Conservation (phyloP, 1,140 invertebrate genomes). For the Elymnias hypermnestra region DNA sequence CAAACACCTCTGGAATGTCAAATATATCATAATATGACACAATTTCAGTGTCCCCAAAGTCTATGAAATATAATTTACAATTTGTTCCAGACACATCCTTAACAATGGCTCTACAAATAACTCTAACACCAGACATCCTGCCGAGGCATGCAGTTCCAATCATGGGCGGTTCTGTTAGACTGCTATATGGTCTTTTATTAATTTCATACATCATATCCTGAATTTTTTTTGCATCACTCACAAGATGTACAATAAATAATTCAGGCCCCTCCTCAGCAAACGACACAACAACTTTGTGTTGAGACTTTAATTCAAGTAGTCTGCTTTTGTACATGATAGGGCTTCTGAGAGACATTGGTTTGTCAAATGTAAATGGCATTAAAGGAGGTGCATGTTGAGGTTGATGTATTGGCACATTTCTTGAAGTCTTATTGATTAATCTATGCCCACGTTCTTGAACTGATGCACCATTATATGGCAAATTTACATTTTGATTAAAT, state of each 20-base stretch:
- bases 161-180: constrained; percentile 78
- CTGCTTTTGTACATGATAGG: constrained; percentile 78
- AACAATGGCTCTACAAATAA: constrained; percentile 83
- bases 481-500: constrained; percentile 45
- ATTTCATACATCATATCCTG: constrained; percentile 82
- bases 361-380: constrained; percentile 22
- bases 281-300: constrained; percentile 82
- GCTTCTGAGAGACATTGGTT: constrained; percentile 55
- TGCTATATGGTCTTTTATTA: constrained; percentile 76
- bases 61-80: constrained; percentile 85
- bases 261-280: constrained; percentile 86
- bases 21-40: constrained; percentile 82
- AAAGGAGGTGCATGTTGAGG: constrained; percentile 34
- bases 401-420: constrained; percentile 50
- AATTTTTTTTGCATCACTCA: constrained; percentile 76
- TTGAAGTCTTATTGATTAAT: constrained; percentile 47
- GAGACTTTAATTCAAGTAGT: constrained; percentile 76
- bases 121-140: constrained; percentile 79
- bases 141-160: constrained; percentile 85
- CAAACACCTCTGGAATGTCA: constrained; percentile 82
- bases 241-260: constrained; percentile 83
- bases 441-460: constrained; percentile 41
- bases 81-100: constrained; percentile 78
- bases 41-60: constrained; percentile 85
- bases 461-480: constrained; percentile 48